Conservation (phyloP, 2,888 invertebrate species). For the Vandiemenella viatica region DNA sequence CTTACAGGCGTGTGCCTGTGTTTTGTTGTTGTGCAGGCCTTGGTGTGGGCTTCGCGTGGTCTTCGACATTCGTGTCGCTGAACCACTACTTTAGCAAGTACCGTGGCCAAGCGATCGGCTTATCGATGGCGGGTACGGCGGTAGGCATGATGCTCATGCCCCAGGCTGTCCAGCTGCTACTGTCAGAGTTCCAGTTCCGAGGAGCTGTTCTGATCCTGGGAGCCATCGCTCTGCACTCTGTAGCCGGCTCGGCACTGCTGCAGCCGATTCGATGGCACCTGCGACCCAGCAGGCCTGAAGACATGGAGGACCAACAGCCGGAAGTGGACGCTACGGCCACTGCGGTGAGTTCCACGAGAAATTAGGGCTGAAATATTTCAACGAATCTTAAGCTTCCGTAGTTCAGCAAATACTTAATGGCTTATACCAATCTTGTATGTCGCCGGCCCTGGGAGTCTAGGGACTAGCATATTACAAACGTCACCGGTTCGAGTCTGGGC, state of each 20-base stretch:
- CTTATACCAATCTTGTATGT: no score
- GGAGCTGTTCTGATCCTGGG: constrained; percentile 53
- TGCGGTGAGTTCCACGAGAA: no score
- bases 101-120: constrained; percentile 63
- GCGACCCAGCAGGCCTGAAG: constrained; percentile 31
- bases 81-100: constrained; percentile 63
- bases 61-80: constrained; percentile 62
- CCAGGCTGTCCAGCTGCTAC: constrained; percentile 46
- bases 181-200: constrained; percentile 47
- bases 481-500: no score
- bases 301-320: not conserved
- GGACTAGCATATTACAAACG: no score
- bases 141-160: constrained; percentile 68
- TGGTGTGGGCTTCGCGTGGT: constrained; percentile 59
- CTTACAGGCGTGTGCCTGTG: no score
- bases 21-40: constrained; percentile 42
- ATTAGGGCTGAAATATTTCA: no score
- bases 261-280: constrained; percentile 60
- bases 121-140: constrained; percentile 66
- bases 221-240: constrained; percentile 48
- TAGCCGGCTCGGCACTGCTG: constrained; percentile 48
- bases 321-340: no score
- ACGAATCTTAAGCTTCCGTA: no score
- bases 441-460: no score
- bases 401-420: no score